Evolutionary conservation across 1,140 invertebrate genomes (phyloP), one percentile per base, ranked within the genome.

Genomic region (Macrosteles quadrilineatus): DNA sequence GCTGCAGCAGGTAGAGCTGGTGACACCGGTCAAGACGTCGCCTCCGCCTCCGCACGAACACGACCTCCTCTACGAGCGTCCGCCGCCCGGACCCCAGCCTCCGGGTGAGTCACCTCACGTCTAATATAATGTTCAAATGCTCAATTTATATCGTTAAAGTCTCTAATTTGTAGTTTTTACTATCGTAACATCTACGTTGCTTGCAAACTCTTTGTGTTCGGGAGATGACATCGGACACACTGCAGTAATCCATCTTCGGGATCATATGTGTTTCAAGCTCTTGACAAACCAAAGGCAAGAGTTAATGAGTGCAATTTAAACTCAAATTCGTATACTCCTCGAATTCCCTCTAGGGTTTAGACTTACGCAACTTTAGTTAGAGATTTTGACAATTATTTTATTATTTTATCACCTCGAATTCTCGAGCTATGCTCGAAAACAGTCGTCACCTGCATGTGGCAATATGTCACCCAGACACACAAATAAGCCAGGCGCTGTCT

Each of bases 11-110:
- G 50, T 67, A 55, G 72, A 75, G 64, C 69, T 70, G 32, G 74
- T 75, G 17, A 69, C 69, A 19, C 74, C 74, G 0, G n/a, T 73
- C n/a, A 75, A 75, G 30, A 72, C 68, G 12, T 72, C 68, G 6
- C 67, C 74, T 12, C 57, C 59, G 36, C 69, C 72, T 0, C 30
- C 73, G n/a, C 71, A 75, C n/a, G 45, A 69, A 19, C 64, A 73
- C 23, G 74, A 75, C 66, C 55, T 73, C 17, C 47, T 75, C 11
- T 73, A 75, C 47, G 63, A 6, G 53, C 21, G 29, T 19, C 21
- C 29, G 21, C 25, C 21, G 53, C 21, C 53, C 21, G 53, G 29
- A 25, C 53, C 53, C 9, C 21, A 25, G 53, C 53, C 53, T 57
- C 21, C 21, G 2, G 29, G 53, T 57, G 29, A 27, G 53, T 57